Evolutionary conservation across 2,888 invertebrate species (phyloP), one percentile per base, ranked within the genome.

Genomic region (Epirrita christyi): DNA sequence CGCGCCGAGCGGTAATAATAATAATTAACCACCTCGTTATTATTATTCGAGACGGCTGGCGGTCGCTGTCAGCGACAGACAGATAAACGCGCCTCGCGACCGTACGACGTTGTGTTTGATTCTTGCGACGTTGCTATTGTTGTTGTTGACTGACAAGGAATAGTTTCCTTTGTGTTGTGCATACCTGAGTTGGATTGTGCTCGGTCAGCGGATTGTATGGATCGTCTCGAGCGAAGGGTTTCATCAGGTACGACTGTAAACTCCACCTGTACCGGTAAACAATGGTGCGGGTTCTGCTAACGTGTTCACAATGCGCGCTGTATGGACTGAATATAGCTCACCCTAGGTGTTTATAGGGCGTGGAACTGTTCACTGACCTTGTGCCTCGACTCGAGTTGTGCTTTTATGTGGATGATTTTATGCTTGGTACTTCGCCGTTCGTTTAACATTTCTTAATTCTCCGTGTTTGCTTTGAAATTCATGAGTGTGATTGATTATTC

Each of bases 11-110:
- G 68, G 75, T 80, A 85, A 85, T 87, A 88, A 86, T 83, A 87
- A 88, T 88, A 85, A 88, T 86, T 82, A 84, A 71, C 77, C 73
- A 78, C 70, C 73, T 82, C 81, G 81, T 85, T 85, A 85, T 85
- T 86, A 79, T 82, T 83, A 81, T 80, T 83, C 78, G 79, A 73
- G 68, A 70, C 76, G 73, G 70, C 76, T 21, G 70, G 63, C 72
- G 74, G 68, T 73, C 75, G 73, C 73, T 81, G 83, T 81, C 83
- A 77, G 21, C 21, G 21, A 21, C 76, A 79, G 76, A 68, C 79
- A 81, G 83, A 85, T 85, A 82, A 82, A 73, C 80, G 75, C 72
- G 71, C 70, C 66, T 69, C 75, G 76, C 77, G 73, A 71, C 70
- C 72, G 73, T 75, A 76, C 76, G 70, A 71, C 67, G 66, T 57